Evolutionary conservation across 1,140 invertebrate genomes (phyloP).

Genomic region (Vanessa atalanta): DNA sequence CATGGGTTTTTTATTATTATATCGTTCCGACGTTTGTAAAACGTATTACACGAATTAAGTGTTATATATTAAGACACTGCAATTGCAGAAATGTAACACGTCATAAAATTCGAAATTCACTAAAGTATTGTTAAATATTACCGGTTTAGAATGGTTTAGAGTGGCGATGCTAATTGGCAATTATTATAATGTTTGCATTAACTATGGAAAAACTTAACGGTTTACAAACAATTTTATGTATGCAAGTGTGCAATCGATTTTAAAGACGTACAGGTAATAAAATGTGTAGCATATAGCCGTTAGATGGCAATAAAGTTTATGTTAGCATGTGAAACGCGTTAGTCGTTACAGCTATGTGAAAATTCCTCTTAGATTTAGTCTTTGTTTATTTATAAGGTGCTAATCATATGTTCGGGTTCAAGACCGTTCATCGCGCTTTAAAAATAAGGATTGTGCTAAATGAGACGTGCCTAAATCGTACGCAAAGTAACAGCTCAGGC

Average conservation of each 20-base stretch:
- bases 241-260: conserved; percentile 4
- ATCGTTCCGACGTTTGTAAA: not conserved
- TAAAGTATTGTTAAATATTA: no score
- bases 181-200: no score
- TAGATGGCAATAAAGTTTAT: conserved; percentile 16
- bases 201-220: not conserved
- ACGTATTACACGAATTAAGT: not conserved
- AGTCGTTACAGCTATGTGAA: conserved; percentile 22
- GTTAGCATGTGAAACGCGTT: conserved; percentile 14
- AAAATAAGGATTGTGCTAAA: not conserved
- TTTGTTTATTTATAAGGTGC: conserved; percentile 22
- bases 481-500: no score
- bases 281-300: conserved; percentile 20
- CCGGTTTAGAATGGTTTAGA: no score
- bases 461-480: no score
- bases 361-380: conserved; percentile 1
- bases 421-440: conserved; percentile 3
- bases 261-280: not conserved
- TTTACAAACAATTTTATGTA: not conserved
- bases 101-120: no score
- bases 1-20: conserved; percentile 1
- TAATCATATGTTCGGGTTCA: conserved; percentile 19
- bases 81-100: no score
- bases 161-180: no score
- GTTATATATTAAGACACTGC: no score